Base-by-base conservation (phyloP, 2,888 invertebrate genomes). In the Aleiodes testaceus region DNA sequence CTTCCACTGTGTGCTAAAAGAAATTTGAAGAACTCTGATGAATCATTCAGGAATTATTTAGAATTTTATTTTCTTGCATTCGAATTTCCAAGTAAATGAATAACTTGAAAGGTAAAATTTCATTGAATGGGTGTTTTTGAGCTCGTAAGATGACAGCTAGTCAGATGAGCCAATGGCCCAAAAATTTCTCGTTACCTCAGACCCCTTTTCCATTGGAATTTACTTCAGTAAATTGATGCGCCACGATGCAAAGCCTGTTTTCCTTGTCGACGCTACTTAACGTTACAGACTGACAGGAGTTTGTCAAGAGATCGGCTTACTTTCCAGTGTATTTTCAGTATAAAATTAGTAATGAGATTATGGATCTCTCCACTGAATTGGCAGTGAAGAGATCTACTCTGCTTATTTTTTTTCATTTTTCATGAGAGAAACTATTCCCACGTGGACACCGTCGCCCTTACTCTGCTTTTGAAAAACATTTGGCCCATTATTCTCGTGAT, bases 241-340 rank as follows among this genome's bases (percentile, higher is more conserved):
- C 63, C 65, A 49, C 74, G 74, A 75, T 75, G 72, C 75, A 79
- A 81, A 81, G 77, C 80, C 77, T 79, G 80, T 79, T 80, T 79
- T 74, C 72, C 77, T 75, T 75, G 80, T 79, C 79, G 70, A 55
- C 72, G 72, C 45, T 70, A 73, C 73, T 76, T 66, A 76, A 73
- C 49, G 66, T 12, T 11, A 5, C 4, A 42, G 9, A 59, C 44
- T 59, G 61, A 55, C 12, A 44, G 49, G 70, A 61, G 50, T 61
- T 63, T 64, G 52, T 52, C 59, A 63, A 52, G 70, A 71, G 74
- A 79, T 80, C 74, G 73, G 79, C 77, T 81, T 81, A 78, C 76
- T 75, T 76, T 69, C 64, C 69, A 64, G 49, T 61, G 72, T 70
- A 74, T 75, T 78, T 75, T 76, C 76, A 69, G 61, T 49, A 69